These are phyloP conservation scores for Oreonectes daqikongensis DNA, from an alignment of 2,797 vertebrate species.

Conservation along the genomic window DNA sequence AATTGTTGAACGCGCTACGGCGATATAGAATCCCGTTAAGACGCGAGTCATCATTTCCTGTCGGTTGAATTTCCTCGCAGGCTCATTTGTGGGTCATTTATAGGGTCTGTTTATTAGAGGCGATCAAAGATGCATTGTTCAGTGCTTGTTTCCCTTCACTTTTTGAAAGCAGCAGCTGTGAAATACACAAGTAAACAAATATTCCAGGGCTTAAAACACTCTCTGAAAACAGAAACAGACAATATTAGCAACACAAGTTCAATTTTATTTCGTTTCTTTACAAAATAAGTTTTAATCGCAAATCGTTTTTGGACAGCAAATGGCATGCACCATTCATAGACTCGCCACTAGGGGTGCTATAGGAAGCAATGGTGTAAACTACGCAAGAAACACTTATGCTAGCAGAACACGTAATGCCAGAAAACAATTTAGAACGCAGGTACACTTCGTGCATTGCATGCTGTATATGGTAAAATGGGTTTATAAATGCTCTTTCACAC, in stretches of 20 bases:
- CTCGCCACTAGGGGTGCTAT: neutral
- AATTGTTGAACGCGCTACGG: constrained; percentile 39
- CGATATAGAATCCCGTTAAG: constrained; percentile 35
- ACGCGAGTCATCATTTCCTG: constrained; percentile 40
- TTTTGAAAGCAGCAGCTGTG: neutral
- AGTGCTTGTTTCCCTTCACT: neutral
- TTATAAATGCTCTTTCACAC: no score
- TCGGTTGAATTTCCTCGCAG: neutral
- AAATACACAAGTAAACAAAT: constrained; percentile 1
- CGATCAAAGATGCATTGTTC: constrained; percentile 15
- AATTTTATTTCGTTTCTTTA: neutral
- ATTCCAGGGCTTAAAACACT: neutral
- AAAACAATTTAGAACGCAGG: neutral
- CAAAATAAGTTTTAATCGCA: neutral
- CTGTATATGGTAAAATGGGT: neutral
- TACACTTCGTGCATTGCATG: neutral
- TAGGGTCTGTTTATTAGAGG: constrained; percentile 22
- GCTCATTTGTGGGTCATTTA: constrained; percentile 34
- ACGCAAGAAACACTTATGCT: neutral
- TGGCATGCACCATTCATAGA: neutral
- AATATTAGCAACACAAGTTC: neutral
- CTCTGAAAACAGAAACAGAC: neutral
- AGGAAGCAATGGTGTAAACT: neutral
- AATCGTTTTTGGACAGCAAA: neutral
- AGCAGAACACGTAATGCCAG: no score